Evolutionary conservation across 1,140 invertebrate species (phyloP), one percentile per base, ranked within the genome.

Genomic region (Uloborus diversus): DNA sequence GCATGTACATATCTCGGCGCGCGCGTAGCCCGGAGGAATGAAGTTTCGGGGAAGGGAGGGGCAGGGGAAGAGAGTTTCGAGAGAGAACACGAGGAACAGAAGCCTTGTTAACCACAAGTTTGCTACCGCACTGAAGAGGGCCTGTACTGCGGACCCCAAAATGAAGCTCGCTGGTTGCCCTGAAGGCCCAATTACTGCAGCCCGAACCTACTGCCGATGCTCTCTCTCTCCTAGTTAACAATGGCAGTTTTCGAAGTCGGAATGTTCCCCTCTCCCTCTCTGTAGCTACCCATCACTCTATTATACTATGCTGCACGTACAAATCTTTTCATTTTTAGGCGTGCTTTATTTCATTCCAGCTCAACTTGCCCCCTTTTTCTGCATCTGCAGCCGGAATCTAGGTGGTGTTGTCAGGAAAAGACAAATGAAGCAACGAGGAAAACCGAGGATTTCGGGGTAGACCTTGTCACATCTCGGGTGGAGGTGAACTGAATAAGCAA

Each of bases 71-170:
- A n/a, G n/a, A n/a, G n/a, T n/a, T n/a, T n/a, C n/a, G 25, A 30
- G 27, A 37, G 42, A 47, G 56, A 13, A 14, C 30, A 4, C n/a
- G 47, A n/a, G 66, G 61, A 78, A 59, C 64, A 59, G 51, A 61
- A 61, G 76, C 53, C 76, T 79, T 79, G 76, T 79, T 79, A 79
- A 79, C 76, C 76, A 62, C 76, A 79, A 79, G 64, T 79, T 69
- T 49, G 51, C 47, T 78, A 68, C 75, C 75, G 35, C 64, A 68
- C 13, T 79, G 64, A 79, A 79, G 73, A 78, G 73, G 61, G 30
- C 28, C 37, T 9, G 9, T 20, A 11, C 14, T 20, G 9, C 37
- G n/a, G 11, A 28, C 33, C 14, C 23, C 9, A 51, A 62, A 64
- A 25, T 30, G 59, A 79, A 79, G 68, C 64, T 69, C 68, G 61